A percentile compares a stretch with the other conserved stretches of the same genome.
These are phyloP conservation scores for Pachypsylla venusta DNA, from an alignment of 1,140 invertebrate genomes.

Conservation along the genomic window DNA sequence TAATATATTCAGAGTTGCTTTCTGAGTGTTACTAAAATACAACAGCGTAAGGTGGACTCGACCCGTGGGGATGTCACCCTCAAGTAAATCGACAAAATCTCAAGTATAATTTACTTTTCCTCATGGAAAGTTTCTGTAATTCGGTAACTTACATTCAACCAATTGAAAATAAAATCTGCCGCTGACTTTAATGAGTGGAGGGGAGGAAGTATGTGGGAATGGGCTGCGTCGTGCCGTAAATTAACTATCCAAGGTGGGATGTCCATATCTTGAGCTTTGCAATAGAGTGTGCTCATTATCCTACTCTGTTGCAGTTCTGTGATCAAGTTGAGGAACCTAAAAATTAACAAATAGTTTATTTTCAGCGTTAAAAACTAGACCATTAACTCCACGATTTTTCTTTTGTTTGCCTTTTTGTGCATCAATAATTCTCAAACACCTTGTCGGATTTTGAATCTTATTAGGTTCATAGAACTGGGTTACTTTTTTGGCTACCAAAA, in stretches of 20 bases:
- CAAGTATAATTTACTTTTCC: too few species aligned
- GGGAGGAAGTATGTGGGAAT: constrained; percentile 40
- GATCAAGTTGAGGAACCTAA: constrained; percentile 42
- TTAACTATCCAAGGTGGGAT: constrained; percentile 49
- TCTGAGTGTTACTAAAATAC: too few species aligned
- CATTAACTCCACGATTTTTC: not conserved
- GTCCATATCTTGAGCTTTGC: constrained; percentile 38
- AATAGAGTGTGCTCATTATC: constrained; percentile 35
- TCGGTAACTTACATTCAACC: constrained; percentile 42
- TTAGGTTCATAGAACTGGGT: not conserved
- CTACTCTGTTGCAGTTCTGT: constrained; percentile 32
- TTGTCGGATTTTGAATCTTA: not conserved
- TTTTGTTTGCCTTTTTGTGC: too few species aligned
- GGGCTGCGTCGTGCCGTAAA: constrained; percentile 47
- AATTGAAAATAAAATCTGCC: constrained; percentile 36
- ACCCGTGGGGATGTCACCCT: too few species aligned
- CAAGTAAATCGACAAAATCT: too few species aligned
- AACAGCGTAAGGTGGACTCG: too few species aligned
- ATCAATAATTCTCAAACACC: too few species aligned
- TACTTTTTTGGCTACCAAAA: not conserved
- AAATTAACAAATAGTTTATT: too few species aligned
- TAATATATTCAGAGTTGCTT: too few species aligned
- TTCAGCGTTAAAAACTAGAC: not conserved
- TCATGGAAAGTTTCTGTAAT: too few species aligned
- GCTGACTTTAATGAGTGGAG: constrained; percentile 39